Evolutionary conservation across 2,888 invertebrate species (phyloP).

Genomic region (Eupelmus urozonus): DNA sequence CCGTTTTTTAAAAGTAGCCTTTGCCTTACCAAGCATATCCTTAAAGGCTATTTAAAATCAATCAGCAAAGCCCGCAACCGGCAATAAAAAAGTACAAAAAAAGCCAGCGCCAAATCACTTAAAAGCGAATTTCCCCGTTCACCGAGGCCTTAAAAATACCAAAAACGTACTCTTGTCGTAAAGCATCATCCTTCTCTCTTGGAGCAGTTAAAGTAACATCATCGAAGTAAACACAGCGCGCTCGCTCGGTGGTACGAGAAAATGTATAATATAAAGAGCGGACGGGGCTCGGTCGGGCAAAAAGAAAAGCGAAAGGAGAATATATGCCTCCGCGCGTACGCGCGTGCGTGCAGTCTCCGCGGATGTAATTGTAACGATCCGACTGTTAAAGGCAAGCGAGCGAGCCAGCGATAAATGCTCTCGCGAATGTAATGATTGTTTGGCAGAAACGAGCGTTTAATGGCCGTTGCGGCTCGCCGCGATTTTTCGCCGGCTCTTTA

Average conservation of each 20-base stretch:
- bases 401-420: constrained; percentile 57
- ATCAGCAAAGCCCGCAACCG: constrained; percentile 49
- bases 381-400: constrained; percentile 50
- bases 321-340: constrained; percentile 48
- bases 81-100: constrained; percentile 39
- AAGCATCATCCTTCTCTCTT: constrained; percentile 20
- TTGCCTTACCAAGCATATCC: neutral
- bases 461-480: constrained; percentile 52
- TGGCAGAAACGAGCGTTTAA: constrained; percentile 64
- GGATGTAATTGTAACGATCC: constrained; percentile 57
- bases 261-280: neutral
- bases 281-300: neutral
- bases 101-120: constrained; percentile 23
- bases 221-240: constrained; percentile 49
- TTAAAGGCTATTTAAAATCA: constrained; percentile 53
- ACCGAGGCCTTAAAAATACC: constrained; percentile 37
- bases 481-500: constrained; percentile 8
- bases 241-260: neutral
- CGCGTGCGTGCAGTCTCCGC: constrained; percentile 19
- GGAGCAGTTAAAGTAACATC: constrained; percentile 51
- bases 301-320: constrained; percentile 12
- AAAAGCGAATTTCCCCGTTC: constrained; percentile 36
- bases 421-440: constrained; percentile 62
- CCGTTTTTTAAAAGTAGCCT: constrained; percentile 8
- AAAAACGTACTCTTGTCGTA: constrained; percentile 33